phyloP scores from a whole-genome alignment of 2,888 invertebrate genomes.

The Tetrapedia diversipes region DNA sequence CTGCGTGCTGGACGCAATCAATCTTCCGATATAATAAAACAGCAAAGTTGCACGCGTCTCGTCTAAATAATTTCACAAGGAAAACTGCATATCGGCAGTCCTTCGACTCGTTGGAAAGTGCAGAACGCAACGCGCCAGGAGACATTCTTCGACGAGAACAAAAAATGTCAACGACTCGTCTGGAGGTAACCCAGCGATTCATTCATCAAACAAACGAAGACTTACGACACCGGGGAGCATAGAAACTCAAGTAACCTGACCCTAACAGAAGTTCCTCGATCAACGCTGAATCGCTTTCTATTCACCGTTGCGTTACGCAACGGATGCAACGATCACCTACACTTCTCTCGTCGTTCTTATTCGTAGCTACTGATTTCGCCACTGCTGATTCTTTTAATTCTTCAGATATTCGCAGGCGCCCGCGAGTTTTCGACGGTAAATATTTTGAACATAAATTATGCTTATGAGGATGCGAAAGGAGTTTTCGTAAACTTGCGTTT shows the following conservation, averaged over 20 bases:
- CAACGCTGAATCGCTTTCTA: constrained; percentile 25
- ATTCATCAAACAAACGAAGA: constrained; percentile 20
- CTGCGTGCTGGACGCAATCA: constrained; percentile 4
- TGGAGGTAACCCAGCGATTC: neutral
- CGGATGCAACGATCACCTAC: neutral
- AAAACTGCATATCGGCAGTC: neutral
- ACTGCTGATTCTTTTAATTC: no score
- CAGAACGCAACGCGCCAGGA: no score
- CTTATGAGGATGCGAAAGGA: no score
- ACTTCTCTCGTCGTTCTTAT: no score
- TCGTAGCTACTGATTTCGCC: no score
- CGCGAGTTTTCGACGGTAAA: no score
- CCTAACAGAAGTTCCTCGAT: constrained; percentile 9
- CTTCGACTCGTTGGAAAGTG: neutral
- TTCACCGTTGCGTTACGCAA: constrained; percentile 21
- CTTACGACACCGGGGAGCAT: constrained; percentile 7
- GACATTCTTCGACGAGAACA: neutral
- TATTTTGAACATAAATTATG: no score
- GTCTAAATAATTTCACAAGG: neutral
- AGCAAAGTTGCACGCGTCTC: neutral
- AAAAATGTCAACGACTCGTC: constrained; percentile 9
- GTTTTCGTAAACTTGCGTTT: no score
- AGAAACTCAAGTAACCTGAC: constrained; percentile 7
- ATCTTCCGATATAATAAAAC: neutral
- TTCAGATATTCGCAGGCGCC: no score